A percentile compares a stretch with the other conserved stretches of the same genome.
Evolutionary conservation across 2,888 invertebrate species (phyloP).

Genomic region (Andrena marginata): DNA sequence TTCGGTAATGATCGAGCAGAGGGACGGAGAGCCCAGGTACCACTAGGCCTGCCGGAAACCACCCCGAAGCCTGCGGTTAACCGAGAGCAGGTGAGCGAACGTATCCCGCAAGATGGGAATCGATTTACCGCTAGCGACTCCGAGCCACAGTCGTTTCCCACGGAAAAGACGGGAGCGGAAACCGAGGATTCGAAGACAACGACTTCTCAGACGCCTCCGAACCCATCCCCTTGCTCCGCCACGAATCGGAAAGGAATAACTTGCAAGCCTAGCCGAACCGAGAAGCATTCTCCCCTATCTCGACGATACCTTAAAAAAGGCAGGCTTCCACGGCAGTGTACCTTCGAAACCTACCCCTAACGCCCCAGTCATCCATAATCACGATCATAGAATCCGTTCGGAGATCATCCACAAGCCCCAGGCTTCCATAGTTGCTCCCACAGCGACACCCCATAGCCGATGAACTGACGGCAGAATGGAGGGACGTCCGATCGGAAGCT

Average conservation of each 20-base stretch:
- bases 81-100: slow-evolving; percentile 71
- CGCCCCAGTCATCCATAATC: neutral
- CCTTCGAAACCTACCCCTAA: neutral
- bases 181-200: slow-evolving; percentile 52
- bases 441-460: neutral
- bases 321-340: neutral
- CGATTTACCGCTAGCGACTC: slow-evolving; percentile 73
- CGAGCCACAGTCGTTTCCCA: no score
- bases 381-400: neutral
- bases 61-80: slow-evolving; percentile 66
- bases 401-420: neutral
- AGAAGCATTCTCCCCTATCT: no score
- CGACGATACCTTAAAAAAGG: no score
- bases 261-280: no score
- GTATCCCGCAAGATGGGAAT: slow-evolving; percentile 72
- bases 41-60: slow-evolving; percentile 16
- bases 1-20: slow-evolving; percentile 65
- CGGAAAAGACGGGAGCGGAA: no score
- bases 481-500: slow-evolving; percentile 17
- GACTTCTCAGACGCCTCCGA: slow-evolving; percentile 40
- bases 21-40: slow-evolving; percentile 38
- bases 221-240: slow-evolving; percentile 36
- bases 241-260: neutral
- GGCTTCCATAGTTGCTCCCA: neutral
- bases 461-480: neutral